Evolutionary conservation across 1,140 invertebrate species (phyloP).

Genomic region (Euwallacea similis): DNA sequence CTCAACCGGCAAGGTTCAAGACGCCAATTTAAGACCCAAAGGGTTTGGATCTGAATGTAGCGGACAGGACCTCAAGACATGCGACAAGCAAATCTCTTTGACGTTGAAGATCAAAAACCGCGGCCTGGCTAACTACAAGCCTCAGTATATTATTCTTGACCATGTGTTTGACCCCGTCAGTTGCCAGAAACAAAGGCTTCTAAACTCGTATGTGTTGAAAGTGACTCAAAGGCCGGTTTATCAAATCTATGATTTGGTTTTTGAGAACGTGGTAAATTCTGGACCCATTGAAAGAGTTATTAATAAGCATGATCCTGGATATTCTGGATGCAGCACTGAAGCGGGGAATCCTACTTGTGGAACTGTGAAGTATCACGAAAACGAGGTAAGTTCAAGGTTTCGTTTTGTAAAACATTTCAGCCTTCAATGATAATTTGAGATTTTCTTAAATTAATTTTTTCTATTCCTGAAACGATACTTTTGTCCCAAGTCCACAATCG

Average conservation of each 20-base stretch:
- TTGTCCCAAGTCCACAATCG: no score
- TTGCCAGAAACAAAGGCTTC: conserved; percentile 50
- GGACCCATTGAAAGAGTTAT: conserved; percentile 55
- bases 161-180: conserved; percentile 54
- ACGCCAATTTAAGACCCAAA: conserved; percentile 6
- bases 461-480: no score
- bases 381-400: conserved; percentile 35
- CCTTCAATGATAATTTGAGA: no score
- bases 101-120: conserved; percentile 48
- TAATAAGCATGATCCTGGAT: conserved; percentile 51
- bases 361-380: conserved; percentile 48
- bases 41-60: conserved; percentile 23
- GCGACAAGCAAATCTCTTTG: conserved; percentile 47
- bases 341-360: conserved; percentile 53
- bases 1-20: neutral
- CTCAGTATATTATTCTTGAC: conserved; percentile 56
- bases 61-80: conserved; percentile 41
- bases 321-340: conserved; percentile 47
- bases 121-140: conserved; percentile 48
- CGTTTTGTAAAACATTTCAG: no score
- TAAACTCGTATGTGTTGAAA: conserved; percentile 56
- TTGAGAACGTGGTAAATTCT: conserved; percentile 54
- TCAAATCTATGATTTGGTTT: conserved; percentile 53
- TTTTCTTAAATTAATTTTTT: no score
- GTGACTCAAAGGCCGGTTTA: conserved; percentile 53